A percentile compares a stretch with the other conserved stretches of the same genome.
These are phyloP conservation scores for Adelosebastes latens DNA, from an alignment of 2,797 vertebrate species.

Conservation along the genomic window DNA sequence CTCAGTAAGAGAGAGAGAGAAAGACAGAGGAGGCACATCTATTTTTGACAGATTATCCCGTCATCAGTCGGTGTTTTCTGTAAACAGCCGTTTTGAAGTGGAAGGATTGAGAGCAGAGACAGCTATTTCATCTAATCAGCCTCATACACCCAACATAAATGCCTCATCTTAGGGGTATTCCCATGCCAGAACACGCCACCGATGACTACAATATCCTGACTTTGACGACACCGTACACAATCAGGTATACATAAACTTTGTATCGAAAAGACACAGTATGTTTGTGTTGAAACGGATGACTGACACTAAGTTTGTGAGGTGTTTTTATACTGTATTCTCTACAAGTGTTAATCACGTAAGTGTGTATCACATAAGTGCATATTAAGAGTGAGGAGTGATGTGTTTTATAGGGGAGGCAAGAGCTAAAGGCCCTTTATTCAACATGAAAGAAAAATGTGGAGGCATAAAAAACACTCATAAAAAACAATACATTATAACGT, in stretches of 20 bases:
- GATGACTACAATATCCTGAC: conserved; percentile 34
- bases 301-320: not conserved
- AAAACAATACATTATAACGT: not conserved
- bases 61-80: conserved; percentile 68
- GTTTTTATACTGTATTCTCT: conserved; percentile 19
- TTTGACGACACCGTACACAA: conserved; percentile 27
- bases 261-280: not conserved
- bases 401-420: conserved; percentile 47
- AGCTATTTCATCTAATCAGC: conserved; percentile 67
- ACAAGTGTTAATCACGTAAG: conserved; percentile 28
- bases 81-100: conserved; percentile 75
- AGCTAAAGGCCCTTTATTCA: conserved; percentile 69
- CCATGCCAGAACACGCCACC: conserved; percentile 55
- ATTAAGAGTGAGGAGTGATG: not conserved
- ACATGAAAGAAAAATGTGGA: conserved; percentile 67
- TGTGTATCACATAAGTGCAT: not conserved
- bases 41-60: conserved; percentile 70
- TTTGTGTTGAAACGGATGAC: not conserved
- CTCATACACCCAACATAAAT: conserved; percentile 63
- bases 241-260: not conserved
- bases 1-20: conserved; percentile 1
- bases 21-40: conserved; percentile 33
- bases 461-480: not conserved
- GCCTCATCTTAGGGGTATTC: conserved; percentile 55
- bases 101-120: conserved; percentile 71